A percentile compares a stretch with the other conserved stretches of the same genome.
Evolutionary conservation across 2,797 vertebrate genomes (phyloP).

Genomic region (Tympanoctomys barrerae): DNA sequence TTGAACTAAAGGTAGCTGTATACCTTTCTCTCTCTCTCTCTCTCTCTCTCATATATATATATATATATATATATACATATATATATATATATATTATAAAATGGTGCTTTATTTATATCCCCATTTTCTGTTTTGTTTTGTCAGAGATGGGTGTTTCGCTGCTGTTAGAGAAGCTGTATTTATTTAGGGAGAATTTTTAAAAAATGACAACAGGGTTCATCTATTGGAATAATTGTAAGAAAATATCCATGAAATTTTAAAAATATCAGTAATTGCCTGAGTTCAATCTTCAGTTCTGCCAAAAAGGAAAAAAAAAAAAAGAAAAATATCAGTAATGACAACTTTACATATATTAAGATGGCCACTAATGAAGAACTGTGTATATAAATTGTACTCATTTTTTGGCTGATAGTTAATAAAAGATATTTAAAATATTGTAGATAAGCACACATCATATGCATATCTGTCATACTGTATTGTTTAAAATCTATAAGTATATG

Average conservation of each 20-base stretch:
- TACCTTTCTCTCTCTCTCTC: no score
- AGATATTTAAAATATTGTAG: constrained; percentile 24
- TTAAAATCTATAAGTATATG: constrained; percentile 34
- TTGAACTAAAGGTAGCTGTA: no score
- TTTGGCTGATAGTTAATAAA: constrained; percentile 55
- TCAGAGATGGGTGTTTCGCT: no score
- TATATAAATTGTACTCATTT: constrained; percentile 4
- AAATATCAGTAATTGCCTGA: constrained; percentile 46
- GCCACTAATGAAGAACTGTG: constrained; percentile 59
- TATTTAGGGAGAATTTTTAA: constrained; percentile 34
- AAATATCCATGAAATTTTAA: constrained; percentile 58
- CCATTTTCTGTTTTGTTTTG: no score
- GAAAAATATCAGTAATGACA: constrained; percentile 62
- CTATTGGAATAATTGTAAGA: constrained; percentile 37
- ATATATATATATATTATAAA: no score
- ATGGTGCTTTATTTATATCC: no score
- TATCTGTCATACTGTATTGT: not conserved
- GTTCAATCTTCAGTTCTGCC: no score
- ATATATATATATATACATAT: no score
- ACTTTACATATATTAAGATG: constrained; percentile 46
- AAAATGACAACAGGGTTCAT: constrained; percentile 69
- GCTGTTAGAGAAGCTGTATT: not conserved
- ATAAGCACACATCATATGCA: not conserved
- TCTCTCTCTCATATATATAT: no score
- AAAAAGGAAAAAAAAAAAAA: no score